A percentile compares a stretch with the other conserved stretches of the same genome.
Conservation (phyloP, 1,140 invertebrate species). For the Druon quercuslanigerum region DNA sequence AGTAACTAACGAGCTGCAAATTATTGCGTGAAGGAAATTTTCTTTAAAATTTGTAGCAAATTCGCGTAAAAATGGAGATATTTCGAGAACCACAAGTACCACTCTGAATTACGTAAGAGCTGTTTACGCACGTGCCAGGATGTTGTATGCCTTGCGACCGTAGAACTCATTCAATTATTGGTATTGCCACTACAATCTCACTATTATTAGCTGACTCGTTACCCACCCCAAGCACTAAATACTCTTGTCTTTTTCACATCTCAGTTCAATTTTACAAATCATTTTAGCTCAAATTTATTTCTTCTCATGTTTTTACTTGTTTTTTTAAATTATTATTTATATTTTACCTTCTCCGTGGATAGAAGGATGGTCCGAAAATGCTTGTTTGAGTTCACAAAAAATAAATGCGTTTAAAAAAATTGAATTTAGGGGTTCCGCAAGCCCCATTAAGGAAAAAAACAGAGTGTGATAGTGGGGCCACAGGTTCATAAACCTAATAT, state of each 20-base stretch:
- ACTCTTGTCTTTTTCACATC: background rate
- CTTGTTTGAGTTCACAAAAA: no score
- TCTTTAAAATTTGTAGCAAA: conserved; percentile 35
- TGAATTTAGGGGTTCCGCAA: no score
- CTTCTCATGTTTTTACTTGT: no score
- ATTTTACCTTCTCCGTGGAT: no score
- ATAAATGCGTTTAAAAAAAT: no score
- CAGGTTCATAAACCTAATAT: no score
- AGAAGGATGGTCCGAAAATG: no score
- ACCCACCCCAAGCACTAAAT: background rate
- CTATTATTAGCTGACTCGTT: conserved; percentile 65
- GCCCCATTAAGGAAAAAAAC: no score
- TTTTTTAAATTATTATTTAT: no score
- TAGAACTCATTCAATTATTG: conserved; percentile 62
- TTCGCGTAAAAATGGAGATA: conserved; percentile 54
- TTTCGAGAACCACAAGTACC: conserved; percentile 52
- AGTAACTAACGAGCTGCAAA: background rate
- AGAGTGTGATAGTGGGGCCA: no score
- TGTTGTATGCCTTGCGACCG: conserved; percentile 63
- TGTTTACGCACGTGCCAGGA: conserved; percentile 74
- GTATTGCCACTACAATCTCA: conserved; percentile 58
- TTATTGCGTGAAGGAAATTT: conserved; percentile 21
- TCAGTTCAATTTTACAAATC: background rate
- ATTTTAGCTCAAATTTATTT: no score
- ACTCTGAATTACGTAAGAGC: conserved; percentile 57